These are phyloP conservation scores for Cantharis lateralis DNA, from an alignment of 2,888 invertebrate species.

Conservation along the genomic window DNA sequence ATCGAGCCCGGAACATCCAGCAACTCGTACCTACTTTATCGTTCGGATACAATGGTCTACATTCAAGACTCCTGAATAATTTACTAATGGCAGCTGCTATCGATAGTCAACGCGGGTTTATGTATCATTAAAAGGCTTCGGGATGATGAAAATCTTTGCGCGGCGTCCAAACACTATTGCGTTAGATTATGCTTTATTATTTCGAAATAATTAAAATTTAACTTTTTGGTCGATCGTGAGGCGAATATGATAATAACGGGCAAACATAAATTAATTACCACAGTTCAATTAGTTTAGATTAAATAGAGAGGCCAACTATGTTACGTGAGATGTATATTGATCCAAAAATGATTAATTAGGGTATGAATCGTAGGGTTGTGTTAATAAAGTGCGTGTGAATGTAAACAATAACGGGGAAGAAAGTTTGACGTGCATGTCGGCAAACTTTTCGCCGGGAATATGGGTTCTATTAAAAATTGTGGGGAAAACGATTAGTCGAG, in stretches of 20 bases:
- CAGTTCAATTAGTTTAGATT: conserved; percentile 3
- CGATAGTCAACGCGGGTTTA: background rate
- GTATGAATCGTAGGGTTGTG: conserved; percentile 7
- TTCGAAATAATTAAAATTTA: background rate
- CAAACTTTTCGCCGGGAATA: background rate
- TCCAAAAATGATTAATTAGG: conserved; percentile 10
- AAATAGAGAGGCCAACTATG: conserved; percentile 6
- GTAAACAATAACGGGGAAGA: background rate
- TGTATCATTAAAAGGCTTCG: background rate
- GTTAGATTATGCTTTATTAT: background rate
- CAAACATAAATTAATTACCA: conserved; percentile 1
- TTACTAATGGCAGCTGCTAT: conserved; percentile 28
- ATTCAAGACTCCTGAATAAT: conserved; percentile 32
- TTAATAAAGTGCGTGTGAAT: conserved; percentile 15
- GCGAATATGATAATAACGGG: background rate
- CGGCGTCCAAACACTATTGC: background rate
- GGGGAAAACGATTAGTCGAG: background rate
- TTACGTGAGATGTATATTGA: conserved; percentile 5
- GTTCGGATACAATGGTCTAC: conserved; percentile 28
- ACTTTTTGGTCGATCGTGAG: background rate
- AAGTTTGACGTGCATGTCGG: conserved; percentile 7
- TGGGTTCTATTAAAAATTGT: background rate
- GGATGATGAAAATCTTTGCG: background rate
- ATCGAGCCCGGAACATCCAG: conserved; percentile 24
- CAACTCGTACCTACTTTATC: conserved; percentile 26